Evolutionary conservation across 1,140 invertebrate species (phyloP).

Genomic region (Lucilia cuprina): DNA sequence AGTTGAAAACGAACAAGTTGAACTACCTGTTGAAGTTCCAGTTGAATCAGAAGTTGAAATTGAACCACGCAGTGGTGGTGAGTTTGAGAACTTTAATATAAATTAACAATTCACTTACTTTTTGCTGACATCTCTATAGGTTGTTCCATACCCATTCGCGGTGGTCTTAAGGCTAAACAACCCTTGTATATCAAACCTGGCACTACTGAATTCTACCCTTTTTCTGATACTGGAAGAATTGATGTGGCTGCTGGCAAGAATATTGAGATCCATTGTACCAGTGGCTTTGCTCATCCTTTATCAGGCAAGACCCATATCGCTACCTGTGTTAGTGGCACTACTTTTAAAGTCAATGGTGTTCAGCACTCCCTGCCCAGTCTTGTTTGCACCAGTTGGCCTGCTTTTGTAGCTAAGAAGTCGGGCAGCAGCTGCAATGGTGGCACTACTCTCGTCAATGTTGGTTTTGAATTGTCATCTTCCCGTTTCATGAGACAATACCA

Average conservation of each 20-base stretch:
- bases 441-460: slow-evolving; percentile 47
- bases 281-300: slow-evolving; percentile 43
- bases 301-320: slow-evolving; percentile 43
- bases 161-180: slow-evolving; percentile 52
- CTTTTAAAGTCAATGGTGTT: slow-evolving; percentile 49
- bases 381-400: neutral
- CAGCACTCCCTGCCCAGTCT: slow-evolving; percentile 52
- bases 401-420: slow-evolving; percentile 55
- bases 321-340: slow-evolving; percentile 54
- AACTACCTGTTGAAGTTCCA: neutral
- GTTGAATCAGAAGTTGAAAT: neutral
- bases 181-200: slow-evolving; percentile 52
- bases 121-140: slow-evolving; percentile 31
- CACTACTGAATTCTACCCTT: slow-evolving; percentile 54
- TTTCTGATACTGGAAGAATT: slow-evolving; percentile 47
- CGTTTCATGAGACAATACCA: slow-evolving; percentile 61
- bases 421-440: slow-evolving; percentile 56
- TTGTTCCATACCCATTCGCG: slow-evolving; percentile 54
- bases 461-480: slow-evolving; percentile 49
- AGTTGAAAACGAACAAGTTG: neutral
- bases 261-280: slow-evolving; percentile 53
- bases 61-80: neutral
- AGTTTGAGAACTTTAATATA: neutral
- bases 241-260: slow-evolving; percentile 46
- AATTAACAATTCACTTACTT: neutral